Conservation (phyloP, 2,888 invertebrate species). For the Nephrocerus scutellatus region DNA sequence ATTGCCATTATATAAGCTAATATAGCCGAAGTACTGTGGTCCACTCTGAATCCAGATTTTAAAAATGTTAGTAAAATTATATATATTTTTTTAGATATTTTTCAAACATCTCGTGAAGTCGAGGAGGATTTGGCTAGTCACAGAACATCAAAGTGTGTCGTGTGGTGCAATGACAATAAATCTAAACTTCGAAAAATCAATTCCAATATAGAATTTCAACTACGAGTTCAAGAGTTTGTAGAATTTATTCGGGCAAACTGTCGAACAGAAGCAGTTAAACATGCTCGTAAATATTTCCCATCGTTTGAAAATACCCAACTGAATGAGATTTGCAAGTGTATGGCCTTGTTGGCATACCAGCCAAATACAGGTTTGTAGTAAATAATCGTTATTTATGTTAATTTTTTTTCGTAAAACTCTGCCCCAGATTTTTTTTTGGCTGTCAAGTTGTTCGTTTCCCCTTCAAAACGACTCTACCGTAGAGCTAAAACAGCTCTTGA, state of each 20-base stretch:
- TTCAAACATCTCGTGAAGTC: conserved; percentile 74
- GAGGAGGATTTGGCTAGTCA: conserved; percentile 75
- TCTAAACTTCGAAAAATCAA: conserved; percentile 89
- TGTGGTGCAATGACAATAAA: conserved; percentile 96
- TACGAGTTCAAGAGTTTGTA: conserved; percentile 78
- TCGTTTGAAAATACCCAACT: conserved; percentile 80
- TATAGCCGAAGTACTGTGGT: too few species aligned
- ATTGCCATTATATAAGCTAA: too few species aligned
- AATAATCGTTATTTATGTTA: background rate
- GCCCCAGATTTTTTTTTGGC: too few species aligned
- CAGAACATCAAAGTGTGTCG: conserved; percentile 81
- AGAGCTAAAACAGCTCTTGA: too few species aligned
- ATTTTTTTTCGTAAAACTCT: background rate
- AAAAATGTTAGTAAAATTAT: background rate
- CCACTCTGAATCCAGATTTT: too few species aligned
- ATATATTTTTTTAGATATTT: conserved; percentile 59
- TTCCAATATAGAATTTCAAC: conserved; percentile 91
- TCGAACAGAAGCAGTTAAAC: conserved; percentile 86
- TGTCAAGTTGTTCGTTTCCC: too few species aligned
- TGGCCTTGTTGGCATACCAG: conserved; percentile 94
- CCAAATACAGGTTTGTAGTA: conserved; percentile 58
- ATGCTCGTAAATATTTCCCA: conserved; percentile 89
- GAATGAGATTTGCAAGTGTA: conserved; percentile 82
- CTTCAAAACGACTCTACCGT: too few species aligned
- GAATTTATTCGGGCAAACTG: conserved; percentile 83